Evolutionary conservation across 2,113 vertebrate species (phyloP).

Genomic region (Panthera uncia): DNA sequence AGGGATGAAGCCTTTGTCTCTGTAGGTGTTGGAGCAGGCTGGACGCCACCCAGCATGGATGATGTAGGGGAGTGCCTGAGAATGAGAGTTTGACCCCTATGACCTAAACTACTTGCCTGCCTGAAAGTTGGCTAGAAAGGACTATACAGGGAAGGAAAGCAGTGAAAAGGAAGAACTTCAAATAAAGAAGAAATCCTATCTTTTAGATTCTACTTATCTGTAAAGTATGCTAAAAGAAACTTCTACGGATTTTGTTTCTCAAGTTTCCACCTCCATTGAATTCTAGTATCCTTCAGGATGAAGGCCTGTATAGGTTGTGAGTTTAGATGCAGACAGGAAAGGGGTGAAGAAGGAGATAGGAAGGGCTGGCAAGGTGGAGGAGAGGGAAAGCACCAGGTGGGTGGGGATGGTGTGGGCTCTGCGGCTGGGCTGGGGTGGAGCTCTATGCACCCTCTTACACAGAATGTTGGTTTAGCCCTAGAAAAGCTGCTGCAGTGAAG

Average conservation of each 20-base stretch:
- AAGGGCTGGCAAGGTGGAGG: background rate
- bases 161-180: background rate
- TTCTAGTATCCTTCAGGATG: background rate
- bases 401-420: background rate
- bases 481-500: background rate
- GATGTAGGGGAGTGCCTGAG: background rate
- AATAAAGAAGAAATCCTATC: background rate
- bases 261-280: background rate
- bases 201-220: background rate
- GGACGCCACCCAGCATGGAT: background rate
- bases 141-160: background rate
- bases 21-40: background rate
- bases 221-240: background rate
- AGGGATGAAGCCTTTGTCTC: background rate
- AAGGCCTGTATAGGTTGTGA: background rate
- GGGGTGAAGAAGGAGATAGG: background rate
- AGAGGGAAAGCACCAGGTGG: background rate
- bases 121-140: background rate
- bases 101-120: background rate
- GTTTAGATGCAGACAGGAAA: background rate
- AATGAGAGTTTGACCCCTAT: background rate
- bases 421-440: fast-evolving
- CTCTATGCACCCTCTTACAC: background rate
- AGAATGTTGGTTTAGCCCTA: background rate
- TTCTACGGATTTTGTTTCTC: background rate